Conservation (phyloP, 2,888 invertebrate genomes). For the Cosmorhoe ocellata region DNA sequence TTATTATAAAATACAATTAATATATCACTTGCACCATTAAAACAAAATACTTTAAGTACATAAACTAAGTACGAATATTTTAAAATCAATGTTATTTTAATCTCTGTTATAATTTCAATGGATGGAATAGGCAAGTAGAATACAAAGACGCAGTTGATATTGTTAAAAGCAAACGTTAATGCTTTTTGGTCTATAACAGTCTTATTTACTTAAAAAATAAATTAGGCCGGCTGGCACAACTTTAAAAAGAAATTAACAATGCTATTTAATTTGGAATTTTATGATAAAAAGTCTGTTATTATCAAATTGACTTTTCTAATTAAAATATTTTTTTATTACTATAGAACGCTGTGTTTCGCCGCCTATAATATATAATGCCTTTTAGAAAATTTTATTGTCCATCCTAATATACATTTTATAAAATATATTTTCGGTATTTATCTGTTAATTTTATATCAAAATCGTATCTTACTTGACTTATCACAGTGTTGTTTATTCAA, state of each 20-base stretch:
- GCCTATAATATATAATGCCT: conserved; percentile 5
- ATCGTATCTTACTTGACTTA: conserved; percentile 38
- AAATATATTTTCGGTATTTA: conserved; percentile 37
- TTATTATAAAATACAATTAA: conserved; percentile 20
- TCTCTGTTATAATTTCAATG: conserved; percentile 25
- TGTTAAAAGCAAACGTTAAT: conserved; percentile 39
- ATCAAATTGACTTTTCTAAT: conserved; percentile 8
- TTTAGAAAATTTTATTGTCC: conserved; percentile 35
- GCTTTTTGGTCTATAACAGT: conserved; percentile 59
- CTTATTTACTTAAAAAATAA: conserved; percentile 39
- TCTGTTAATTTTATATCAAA: conserved; percentile 30
- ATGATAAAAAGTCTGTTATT: not conserved
- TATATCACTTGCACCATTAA: conserved; percentile 38
- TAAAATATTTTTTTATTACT: not conserved
- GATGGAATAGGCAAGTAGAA: conserved; percentile 38
- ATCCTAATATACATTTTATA: conserved; percentile 30
- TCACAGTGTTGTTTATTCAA: conserved; percentile 40
- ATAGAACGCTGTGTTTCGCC: conserved; percentile 3
- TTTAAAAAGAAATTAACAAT: not conserved
- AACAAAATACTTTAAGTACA: conserved; percentile 37
- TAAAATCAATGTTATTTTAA: conserved; percentile 5
- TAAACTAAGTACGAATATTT: conserved; percentile 17
- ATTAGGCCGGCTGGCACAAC: conserved; percentile 17
- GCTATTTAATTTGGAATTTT: too few relatives aligned
- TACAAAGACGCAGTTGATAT: conserved; percentile 22